Conservation (phyloP, 2,888 invertebrate species). For the Orgyia antiqua region DNA sequence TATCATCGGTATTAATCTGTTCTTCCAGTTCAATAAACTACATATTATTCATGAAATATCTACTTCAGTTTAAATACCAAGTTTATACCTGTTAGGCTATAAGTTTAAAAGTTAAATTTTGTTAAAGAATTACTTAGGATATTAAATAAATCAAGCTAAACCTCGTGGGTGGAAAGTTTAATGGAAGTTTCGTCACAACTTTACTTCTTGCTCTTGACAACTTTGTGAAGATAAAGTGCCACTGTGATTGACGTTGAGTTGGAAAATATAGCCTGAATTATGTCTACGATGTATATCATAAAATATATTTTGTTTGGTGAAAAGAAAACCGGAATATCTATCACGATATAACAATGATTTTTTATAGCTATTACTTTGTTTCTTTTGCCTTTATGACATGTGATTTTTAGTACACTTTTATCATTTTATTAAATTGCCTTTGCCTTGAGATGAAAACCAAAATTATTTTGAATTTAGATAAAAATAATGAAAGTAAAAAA, state of each 20-base stretch:
- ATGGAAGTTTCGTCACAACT: constrained; percentile 10
- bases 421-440: too few species aligned
- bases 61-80: too few species aligned
- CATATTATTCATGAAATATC: too few species aligned
- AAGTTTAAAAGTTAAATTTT: constrained; percentile 19
- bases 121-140: constrained; percentile 17
- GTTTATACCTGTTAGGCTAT: constrained; percentile 9
- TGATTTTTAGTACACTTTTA: too few species aligned
- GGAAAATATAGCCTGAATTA: constrained; percentile 1
- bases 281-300: background rate
- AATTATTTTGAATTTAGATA: too few species aligned
- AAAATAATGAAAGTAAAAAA: too few species aligned
- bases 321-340: background rate
- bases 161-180: constrained; percentile 9
- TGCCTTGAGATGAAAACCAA: too few species aligned
- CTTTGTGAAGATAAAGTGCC: constrained; percentile 6
- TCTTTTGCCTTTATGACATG: too few species aligned
- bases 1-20: too few species aligned
- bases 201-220: constrained; percentile 11
- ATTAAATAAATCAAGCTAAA: constrained; percentile 19
- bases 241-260: constrained; percentile 5
- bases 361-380: too few species aligned
- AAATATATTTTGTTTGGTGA: background rate
- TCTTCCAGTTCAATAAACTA: too few species aligned
- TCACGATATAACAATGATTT: too few species aligned